These are phyloP conservation scores for Chaetodon auriga DNA, from an alignment of 2,113 vertebrate genomes.

Conservation along the genomic window DNA sequence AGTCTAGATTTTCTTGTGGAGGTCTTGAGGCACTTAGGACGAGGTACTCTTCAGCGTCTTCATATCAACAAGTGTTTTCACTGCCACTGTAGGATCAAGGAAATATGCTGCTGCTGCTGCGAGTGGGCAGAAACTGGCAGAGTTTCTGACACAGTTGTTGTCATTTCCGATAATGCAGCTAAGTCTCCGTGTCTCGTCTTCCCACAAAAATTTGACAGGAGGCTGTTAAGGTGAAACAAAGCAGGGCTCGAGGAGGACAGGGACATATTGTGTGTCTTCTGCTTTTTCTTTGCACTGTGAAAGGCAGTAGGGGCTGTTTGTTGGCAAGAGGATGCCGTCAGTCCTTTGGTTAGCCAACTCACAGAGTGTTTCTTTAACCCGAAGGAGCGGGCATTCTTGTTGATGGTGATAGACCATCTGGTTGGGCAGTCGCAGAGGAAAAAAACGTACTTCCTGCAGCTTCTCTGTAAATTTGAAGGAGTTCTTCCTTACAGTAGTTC, in stretches of 20 bases:
- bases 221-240: constrained; percentile 42
- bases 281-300: constrained; percentile 12
- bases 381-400: constrained; percentile 7
- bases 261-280: not conserved
- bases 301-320: constrained; percentile 3
- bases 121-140: constrained; percentile 11
- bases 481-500: not conserved
- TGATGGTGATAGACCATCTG: constrained; percentile 33
- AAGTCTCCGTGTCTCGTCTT: constrained; percentile 7
- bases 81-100: constrained; percentile 21
- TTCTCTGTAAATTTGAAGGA: not conserved
- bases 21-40: not conserved
- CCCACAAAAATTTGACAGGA: constrained; percentile 30
- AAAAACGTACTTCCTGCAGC: constrained; percentile 12
- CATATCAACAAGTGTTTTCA: constrained; percentile 34
- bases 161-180: constrained; percentile 23
- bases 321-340: constrained; percentile 5
- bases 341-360: constrained; percentile 15
- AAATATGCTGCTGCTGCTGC: constrained; percentile 23
- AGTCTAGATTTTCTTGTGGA: not conserved
- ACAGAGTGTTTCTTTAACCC: constrained; percentile 25
- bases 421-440: not conserved
- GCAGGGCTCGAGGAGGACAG: not conserved
- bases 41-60: not conserved
- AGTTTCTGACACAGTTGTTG: constrained; percentile 22